Conservation (phyloP, 2,888 invertebrate genomes). For the Hyppa rectilinea region DNA sequence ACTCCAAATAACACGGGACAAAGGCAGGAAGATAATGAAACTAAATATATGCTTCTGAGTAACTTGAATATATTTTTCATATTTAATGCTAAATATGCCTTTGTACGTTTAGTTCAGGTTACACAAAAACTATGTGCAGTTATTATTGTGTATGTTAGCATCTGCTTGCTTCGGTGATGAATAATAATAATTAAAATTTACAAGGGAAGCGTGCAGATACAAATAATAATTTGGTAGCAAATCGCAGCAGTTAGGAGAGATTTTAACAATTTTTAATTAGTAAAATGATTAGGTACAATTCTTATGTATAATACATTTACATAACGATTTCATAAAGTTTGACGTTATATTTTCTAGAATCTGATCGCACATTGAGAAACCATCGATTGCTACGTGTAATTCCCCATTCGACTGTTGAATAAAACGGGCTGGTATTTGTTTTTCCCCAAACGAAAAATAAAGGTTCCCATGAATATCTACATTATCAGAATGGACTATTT, state of each 20-base stretch:
- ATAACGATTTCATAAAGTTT: conserved; percentile 63
- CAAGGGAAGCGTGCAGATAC: neutral
- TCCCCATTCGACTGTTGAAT: conserved; percentile 69
- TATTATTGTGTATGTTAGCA: no score
- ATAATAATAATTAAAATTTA: neutral
- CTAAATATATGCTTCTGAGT: neutral
- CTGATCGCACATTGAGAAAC: conserved; percentile 66
- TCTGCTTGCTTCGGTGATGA: neutral
- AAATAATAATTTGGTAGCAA: neutral
- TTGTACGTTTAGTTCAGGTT: neutral
- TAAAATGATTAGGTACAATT: conserved; percentile 40
- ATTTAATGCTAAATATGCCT: neutral
- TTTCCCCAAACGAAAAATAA: conserved; percentile 65
- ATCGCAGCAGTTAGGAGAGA: neutral
- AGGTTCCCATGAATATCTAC: conserved; percentile 64
- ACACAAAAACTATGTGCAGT: neutral
- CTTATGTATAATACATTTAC: conserved; percentile 65
- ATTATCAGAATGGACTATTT: conserved; percentile 21
- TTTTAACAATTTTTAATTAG: neutral
- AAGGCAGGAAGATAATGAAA: neutral
- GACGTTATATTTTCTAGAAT: conserved; percentile 41
- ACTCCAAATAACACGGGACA: neutral
- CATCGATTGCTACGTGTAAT: conserved; percentile 70
- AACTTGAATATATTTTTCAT: neutral
- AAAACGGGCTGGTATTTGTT: conserved; percentile 71